These are phyloP conservation scores for Agrilus planipennis DNA, from an alignment of 1,140 invertebrate genomes.

Conservation along the genomic window DNA sequence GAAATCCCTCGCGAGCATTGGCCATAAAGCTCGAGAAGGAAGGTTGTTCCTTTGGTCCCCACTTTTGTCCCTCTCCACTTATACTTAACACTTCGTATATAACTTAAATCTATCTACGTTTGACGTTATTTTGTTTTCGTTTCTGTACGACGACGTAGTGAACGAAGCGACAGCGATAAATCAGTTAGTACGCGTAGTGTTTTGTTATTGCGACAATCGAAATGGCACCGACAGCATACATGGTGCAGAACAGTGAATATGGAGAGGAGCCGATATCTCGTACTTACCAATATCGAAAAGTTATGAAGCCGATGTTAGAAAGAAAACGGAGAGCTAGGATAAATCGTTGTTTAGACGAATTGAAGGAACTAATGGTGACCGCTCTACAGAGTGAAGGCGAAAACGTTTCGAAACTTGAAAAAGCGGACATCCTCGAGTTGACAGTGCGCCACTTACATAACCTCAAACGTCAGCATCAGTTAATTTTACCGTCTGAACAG, in stretches of 20 bases:
- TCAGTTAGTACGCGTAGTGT: no score
- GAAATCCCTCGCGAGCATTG: no score
- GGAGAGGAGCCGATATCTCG: slow-evolving; percentile 58
- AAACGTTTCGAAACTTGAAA: slow-evolving; percentile 87
- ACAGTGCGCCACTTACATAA: slow-evolving; percentile 86
- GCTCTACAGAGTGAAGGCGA: slow-evolving; percentile 76
- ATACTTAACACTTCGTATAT: no score
- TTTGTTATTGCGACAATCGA: no score
- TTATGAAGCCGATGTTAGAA: slow-evolving; percentile 94
- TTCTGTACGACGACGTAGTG: no score
- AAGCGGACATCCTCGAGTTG: slow-evolving; percentile 92
- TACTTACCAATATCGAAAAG: slow-evolving; percentile 84
- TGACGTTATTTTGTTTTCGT: no score
- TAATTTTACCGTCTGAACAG: slow-evolving; percentile 48
- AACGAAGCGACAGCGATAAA: no score
- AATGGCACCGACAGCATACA: slow-evolving; percentile 27
- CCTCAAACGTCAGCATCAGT: slow-evolving; percentile 58
- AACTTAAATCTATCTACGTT: no score
- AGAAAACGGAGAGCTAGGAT: slow-evolving; percentile 86
- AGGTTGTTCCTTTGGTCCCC: no score
- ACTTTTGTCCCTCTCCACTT: no score
- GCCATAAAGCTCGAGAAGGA: no score
- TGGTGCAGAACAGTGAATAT: slow-evolving; percentile 20
- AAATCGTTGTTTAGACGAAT: slow-evolving; percentile 84
- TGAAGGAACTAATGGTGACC: slow-evolving; percentile 85